Conservation (phyloP, 2,888 invertebrate genomes). For the Zhuqinia jingwanae region DNA sequence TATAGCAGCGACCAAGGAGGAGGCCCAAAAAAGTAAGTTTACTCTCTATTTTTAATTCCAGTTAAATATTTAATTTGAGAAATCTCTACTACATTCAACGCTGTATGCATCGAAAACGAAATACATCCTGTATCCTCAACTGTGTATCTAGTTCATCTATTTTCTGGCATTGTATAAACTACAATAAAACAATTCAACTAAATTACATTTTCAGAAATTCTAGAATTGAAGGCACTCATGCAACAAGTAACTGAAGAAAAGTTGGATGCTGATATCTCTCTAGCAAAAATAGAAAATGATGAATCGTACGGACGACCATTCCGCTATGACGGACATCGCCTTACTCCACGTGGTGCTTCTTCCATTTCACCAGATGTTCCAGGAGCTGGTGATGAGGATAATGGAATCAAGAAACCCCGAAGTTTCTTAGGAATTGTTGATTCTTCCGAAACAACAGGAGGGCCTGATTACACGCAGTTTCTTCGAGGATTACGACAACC, state of each 20-base stretch:
- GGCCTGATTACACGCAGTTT: slow-evolving; percentile 61
- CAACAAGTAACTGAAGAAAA: slow-evolving; percentile 57
- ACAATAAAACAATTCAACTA: neutral
- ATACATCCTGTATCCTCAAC: neutral
- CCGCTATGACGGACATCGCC: slow-evolving; percentile 31
- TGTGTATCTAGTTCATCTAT: neutral
- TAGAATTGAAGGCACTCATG: slow-evolving; percentile 61
- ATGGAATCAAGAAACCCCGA: slow-evolving; percentile 56
- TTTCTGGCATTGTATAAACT: neutral
- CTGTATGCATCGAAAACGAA: no score
- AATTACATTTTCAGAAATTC: slow-evolving; percentile 48
- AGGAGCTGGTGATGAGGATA: slow-evolving; percentile 33
- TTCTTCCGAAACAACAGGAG: slow-evolving; percentile 13
- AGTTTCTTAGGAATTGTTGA: slow-evolving; percentile 56
- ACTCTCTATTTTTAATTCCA: neutral
- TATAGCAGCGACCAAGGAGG: slow-evolving; percentile 60
- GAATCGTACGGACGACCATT: slow-evolving; percentile 58
- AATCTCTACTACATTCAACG: no score
- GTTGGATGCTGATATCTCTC: slow-evolving; percentile 48
- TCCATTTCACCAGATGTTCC: slow-evolving; percentile 48
- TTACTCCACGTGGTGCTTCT: slow-evolving; percentile 49
- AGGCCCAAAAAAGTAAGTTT: slow-evolving; percentile 60
- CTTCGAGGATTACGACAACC: slow-evolving; percentile 56
- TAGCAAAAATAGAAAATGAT: slow-evolving; percentile 68
- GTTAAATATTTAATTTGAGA: neutral